A percentile compares a stretch with the other conserved stretches of the same genome.
Conservation (phyloP, 2,888 invertebrate genomes). For the Rugalucina vietnamica region DNA sequence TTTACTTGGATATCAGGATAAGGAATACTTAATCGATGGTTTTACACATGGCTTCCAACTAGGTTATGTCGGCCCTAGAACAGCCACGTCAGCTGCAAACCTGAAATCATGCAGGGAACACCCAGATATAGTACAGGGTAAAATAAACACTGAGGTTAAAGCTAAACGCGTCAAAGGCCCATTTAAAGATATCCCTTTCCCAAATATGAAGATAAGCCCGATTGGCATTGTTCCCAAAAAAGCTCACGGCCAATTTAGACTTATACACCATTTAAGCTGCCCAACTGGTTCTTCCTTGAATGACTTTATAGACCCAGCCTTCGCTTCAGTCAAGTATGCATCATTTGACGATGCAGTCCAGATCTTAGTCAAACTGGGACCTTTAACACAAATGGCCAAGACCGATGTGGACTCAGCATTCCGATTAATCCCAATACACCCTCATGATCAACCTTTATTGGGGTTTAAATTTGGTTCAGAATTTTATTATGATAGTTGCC, state of each 20-base stretch:
- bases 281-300: constrained; percentile 44
- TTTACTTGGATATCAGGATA: not conserved
- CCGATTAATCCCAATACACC: constrained; percentile 47
- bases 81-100: not conserved
- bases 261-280: constrained; percentile 52
- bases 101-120: constrained; percentile 26
- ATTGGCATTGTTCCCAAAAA: constrained; percentile 48
- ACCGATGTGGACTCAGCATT: constrained; percentile 57
- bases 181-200: constrained; percentile 17
- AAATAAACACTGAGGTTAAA: constrained; percentile 29
- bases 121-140: not conserved
- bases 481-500: constrained; percentile 47
- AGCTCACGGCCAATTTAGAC: constrained; percentile 22
- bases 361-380: not conserved
- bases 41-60: constrained; percentile 21
- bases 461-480: constrained; percentile 35
- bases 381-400: constrained; percentile 23
- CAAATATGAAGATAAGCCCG: constrained; percentile 27
- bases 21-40: constrained; percentile 13
- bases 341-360: constrained; percentile 44
- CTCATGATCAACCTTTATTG: constrained; percentile 45
- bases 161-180: constrained; percentile 18
- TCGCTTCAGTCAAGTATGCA: constrained; percentile 30
- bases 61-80: constrained; percentile 12
- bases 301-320: constrained; percentile 37